Percentiles rank a stretch among this genome's conserved stretches.
These are phyloP conservation scores for Drepanosiphum platanoidis DNA, from an alignment of 2,888 invertebrate genomes.

Conservation along the genomic window DNA sequence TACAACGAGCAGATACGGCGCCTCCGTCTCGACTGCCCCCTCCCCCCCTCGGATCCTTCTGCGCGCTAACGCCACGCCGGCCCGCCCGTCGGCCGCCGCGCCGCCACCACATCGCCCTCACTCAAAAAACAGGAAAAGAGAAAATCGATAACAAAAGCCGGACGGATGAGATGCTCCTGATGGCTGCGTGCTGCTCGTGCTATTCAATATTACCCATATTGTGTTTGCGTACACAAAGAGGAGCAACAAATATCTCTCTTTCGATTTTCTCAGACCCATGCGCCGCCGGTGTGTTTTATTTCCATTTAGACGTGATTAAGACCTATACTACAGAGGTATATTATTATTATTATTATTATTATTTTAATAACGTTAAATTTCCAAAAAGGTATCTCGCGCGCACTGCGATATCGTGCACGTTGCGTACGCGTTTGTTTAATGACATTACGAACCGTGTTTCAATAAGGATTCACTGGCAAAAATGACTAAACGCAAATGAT, in stretches of 20 bases:
- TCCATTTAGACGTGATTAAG: constrained; percentile 22
- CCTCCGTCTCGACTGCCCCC: not conserved
- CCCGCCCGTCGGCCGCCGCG: not conserved
- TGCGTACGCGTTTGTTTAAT: not conserved
- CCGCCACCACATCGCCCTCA: not conserved
- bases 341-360: too few relatives aligned
- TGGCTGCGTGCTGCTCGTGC: constrained; percentile 16
- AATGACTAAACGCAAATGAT: constrained; percentile 6
- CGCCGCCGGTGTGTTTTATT: not conserved
- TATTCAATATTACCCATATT: constrained; percentile 46
- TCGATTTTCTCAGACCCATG: constrained; percentile 23
- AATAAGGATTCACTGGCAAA: not conserved
- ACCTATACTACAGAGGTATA: too few relatives aligned
- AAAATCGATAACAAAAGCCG: constrained; percentile 56
- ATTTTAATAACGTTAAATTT: not conserved
- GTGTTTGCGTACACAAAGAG: constrained; percentile 25
- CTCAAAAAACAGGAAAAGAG: constrained; percentile 51
- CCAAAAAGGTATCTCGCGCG: constrained; percentile 15
- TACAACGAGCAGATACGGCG: constrained; percentile 17
- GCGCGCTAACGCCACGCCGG: not conserved
- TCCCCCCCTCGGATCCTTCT: not conserved
- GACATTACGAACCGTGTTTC: not conserved
- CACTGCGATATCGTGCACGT: not conserved
- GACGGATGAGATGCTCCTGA: constrained; percentile 49
- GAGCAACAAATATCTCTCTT: constrained; percentile 45